A percentile compares a stretch with the other conserved stretches of the same genome.
Evolutionary conservation across 2,888 invertebrate genomes (phyloP).

Genomic region (Tridacna gigas): DNA sequence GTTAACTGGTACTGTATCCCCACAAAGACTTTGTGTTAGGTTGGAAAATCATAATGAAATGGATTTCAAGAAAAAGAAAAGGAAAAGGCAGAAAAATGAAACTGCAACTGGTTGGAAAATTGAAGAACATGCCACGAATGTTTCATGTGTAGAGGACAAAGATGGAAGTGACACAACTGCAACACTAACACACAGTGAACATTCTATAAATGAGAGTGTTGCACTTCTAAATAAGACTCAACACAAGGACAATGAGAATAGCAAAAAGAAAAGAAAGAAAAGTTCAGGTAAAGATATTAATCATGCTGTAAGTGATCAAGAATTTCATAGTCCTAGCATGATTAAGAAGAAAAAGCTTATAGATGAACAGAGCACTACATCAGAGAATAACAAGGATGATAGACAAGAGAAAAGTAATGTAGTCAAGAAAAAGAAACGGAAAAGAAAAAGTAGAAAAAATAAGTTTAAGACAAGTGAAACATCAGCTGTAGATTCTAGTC

Average conservation of each 20-base stretch:
- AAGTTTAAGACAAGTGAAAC: slow-evolving; percentile 21
- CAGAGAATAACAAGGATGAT: too few species aligned
- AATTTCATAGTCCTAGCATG: neutral
- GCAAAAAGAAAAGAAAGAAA: neutral
- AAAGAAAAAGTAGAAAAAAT: slow-evolving; percentile 1
- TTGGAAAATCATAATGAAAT: too few species aligned
- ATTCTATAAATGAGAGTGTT: too few species aligned
- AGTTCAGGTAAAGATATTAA: too few species aligned
- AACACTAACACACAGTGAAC: too few species aligned
- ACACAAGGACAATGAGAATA: neutral
- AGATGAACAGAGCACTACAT: neutral
- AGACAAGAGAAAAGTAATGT: neutral
- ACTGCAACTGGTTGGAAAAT: neutral
- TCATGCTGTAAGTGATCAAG: neutral
- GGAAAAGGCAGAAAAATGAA: neutral
- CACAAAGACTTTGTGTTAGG: too few species aligned
- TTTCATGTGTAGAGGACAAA: too few species aligned
- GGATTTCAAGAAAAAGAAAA: neutral
- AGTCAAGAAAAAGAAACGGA: neutral
- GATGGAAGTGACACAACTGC: too few species aligned
- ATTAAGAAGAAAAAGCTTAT: neutral
- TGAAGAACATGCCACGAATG: too few species aligned
- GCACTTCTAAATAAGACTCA: too few species aligned
- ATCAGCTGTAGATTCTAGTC: neutral
- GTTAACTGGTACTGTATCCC: too few species aligned